Conservation (phyloP, 37 sponge, comb jelly and placozoan genomes). For the Amphimedon queenslandica region DNA sequence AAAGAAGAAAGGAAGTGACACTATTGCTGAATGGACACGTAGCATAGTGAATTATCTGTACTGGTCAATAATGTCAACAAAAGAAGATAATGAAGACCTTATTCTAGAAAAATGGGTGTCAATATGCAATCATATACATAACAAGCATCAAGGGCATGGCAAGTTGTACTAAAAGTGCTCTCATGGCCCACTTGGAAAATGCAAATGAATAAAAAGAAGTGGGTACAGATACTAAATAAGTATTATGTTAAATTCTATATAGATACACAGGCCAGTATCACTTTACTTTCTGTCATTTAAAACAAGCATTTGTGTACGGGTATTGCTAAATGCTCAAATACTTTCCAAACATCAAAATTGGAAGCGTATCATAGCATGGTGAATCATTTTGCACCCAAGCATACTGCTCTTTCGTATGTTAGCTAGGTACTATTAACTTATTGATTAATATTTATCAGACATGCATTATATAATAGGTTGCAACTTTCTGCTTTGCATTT, state of each 20-base stretch:
- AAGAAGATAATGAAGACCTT: constrained; percentile 6
- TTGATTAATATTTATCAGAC: background rate
- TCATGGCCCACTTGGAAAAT: constrained; percentile 15
- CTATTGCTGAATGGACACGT: constrained; percentile 34
- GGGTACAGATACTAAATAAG: constrained; percentile 44
- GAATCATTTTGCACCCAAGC: constrained; percentile 59
- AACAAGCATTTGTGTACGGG: constrained; percentile 22
- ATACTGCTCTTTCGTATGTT: constrained; percentile 36
- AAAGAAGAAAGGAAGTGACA: constrained; percentile 38
- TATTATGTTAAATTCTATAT: background rate
- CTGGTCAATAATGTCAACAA: constrained; percentile 39
- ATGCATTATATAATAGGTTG: background rate
- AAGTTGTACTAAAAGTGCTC: constrained; percentile 42
- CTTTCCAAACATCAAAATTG: constrained; percentile 41
- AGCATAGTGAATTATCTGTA: too few relatives aligned
- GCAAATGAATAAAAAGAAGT: constrained; percentile 23
- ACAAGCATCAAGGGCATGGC: too few relatives aligned
- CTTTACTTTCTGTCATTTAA: constrained; percentile 8
- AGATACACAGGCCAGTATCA: constrained; percentile 39
- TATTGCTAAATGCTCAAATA: constrained; percentile 17
- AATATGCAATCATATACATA: constrained; percentile 29
- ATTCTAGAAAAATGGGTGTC: constrained; percentile 48
- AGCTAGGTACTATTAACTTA: too few relatives aligned
- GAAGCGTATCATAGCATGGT: constrained; percentile 55
- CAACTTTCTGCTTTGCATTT: constrained; percentile 3